Evolutionary conservation across 2,113 vertebrate genomes (phyloP).

Genomic region (Phaetusa simplex): DNA sequence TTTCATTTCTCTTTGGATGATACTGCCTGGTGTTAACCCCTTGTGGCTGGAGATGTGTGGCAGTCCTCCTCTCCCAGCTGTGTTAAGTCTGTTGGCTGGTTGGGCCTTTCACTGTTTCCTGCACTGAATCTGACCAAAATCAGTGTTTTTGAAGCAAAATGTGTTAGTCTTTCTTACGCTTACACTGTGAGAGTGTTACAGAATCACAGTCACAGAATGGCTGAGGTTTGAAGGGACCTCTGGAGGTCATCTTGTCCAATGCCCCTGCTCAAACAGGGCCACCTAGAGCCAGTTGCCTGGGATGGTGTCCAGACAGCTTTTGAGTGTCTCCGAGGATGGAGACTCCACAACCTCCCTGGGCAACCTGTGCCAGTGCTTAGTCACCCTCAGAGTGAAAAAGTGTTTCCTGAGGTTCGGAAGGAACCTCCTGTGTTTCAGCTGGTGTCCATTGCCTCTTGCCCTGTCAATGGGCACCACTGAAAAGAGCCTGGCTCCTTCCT

Average conservation of each 20-base stretch:
- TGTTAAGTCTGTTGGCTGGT: not conserved
- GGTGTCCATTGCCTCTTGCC: not conserved
- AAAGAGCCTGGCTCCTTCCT: not conserved
- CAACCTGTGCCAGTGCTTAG: not conserved
- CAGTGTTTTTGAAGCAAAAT: not conserved
- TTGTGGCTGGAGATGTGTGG: not conserved
- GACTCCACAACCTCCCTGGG: not conserved
- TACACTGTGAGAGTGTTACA: not conserved
- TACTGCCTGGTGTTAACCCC: not conserved
- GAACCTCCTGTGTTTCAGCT: not conserved
- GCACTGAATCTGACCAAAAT: not conserved
- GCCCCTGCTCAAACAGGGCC: not conserved
- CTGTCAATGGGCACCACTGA: not conserved
- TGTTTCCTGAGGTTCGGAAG: not conserved
- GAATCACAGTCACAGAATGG: not conserved
- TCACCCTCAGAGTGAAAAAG: not conserved
- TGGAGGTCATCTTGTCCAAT: not conserved
- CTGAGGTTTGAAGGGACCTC: not conserved
- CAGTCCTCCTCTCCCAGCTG: not conserved
- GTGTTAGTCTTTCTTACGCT: not conserved
- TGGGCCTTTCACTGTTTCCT: not conserved
- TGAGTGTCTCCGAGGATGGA: not conserved
- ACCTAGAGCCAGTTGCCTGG: not conserved
- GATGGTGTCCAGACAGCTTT: not conserved
- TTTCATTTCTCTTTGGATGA: not conserved